Percentiles rank a stretch among this genome's conserved stretches.
These are phyloP conservation scores for Australoheros facetus DNA, from an alignment of 2,797 vertebrate genomes.

Conservation along the genomic window DNA sequence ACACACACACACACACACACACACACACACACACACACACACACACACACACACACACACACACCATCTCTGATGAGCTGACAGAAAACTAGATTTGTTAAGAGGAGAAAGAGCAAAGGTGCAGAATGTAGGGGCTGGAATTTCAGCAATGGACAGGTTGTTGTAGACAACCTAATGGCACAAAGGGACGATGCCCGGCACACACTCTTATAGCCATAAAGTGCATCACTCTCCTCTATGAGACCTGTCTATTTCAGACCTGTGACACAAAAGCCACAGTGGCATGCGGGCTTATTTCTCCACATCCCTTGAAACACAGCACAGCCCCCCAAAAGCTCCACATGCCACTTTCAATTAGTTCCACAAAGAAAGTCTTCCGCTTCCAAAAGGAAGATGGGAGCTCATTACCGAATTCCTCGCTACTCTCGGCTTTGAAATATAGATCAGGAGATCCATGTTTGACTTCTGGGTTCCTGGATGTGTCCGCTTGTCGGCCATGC, in stretches of 20 bases:
- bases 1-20: slow-evolving; percentile 8
- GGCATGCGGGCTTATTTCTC: slow-evolving; percentile 60
- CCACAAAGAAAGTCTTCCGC: slow-evolving; percentile 80
- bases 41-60: slow-evolving; percentile 14
- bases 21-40: not conserved
- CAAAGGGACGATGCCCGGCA: not conserved
- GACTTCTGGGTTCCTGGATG: slow-evolving; percentile 56
- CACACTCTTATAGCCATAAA: slow-evolving; percentile 25
- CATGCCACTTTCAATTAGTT: slow-evolving; percentile 85
- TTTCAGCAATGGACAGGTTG: slow-evolving; percentile 51
- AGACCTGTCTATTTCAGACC: slow-evolving; percentile 71
- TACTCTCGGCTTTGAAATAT: slow-evolving; percentile 78
- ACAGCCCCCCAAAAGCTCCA: slow-evolving; percentile 64
- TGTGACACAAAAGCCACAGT: slow-evolving; percentile 65
- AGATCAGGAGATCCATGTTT: slow-evolving; percentile 75
- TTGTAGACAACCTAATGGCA: slow-evolving; percentile 6
- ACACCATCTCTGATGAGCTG: slow-evolving; percentile 63
- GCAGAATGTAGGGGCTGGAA: slow-evolving; percentile 28
- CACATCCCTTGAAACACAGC: slow-evolving; percentile 66
- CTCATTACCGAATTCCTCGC: slow-evolving; percentile 83
- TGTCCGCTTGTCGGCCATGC: slow-evolving; percentile 32
- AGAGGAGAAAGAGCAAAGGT: slow-evolving; percentile 36
- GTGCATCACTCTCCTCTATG: slow-evolving; percentile 57
- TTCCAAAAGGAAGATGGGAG: slow-evolving; percentile 78
- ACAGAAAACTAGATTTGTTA: slow-evolving; percentile 72